Evolutionary conservation across 2,888 invertebrate species (phyloP).

Genomic region (Oligia strigilis): DNA sequence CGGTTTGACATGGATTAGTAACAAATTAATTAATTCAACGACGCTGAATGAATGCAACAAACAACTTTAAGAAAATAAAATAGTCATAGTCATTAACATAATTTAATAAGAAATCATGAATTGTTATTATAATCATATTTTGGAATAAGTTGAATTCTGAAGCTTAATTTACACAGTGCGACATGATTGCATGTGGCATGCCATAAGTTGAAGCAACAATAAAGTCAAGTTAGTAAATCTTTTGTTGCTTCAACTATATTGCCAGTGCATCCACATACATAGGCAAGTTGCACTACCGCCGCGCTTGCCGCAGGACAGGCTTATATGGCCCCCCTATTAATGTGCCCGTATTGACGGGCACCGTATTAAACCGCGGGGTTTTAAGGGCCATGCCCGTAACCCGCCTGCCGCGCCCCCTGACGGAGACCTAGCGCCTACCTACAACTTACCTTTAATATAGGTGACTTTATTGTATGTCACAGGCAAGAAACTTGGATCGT

Average conservation of each 20-base stretch:
- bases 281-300: no score
- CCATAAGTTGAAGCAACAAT: not conserved
- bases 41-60: not conserved
- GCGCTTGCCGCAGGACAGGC: no score
- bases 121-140: not conserved
- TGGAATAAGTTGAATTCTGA: not conserved
- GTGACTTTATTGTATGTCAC: not conserved
- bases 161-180: not conserved
- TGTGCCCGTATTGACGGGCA: no score
- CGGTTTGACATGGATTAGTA: no score
- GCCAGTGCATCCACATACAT: no score
- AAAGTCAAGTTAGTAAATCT: not conserved
- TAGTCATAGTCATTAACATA: not conserved
- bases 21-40: not conserved
- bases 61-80: not conserved
- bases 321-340: no score
- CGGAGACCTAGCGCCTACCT: no score
- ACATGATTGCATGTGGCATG: not conserved
- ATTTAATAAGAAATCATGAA: not conserved
- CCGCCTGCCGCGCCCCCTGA: no score
- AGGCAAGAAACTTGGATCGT: not conserved
- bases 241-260: not conserved
- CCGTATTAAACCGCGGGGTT: no score
- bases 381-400: no score
- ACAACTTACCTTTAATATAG: no score